Base-by-base conservation (phyloP, 2,888 invertebrate species). In the Alcis repandata region DNA sequence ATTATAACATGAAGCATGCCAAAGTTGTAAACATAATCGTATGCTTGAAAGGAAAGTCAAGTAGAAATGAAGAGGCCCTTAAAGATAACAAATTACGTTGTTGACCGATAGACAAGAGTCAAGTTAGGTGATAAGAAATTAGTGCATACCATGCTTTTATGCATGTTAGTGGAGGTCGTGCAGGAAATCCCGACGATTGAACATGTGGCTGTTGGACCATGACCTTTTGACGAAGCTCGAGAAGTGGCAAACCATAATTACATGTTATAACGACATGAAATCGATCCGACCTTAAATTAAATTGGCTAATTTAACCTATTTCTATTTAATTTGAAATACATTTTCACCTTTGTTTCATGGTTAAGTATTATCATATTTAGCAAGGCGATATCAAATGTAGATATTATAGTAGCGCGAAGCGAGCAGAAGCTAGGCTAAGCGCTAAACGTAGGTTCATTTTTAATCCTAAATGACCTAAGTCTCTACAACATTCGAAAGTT, bases 141-240 rank as follows among this genome's bases (percentile, higher is more conserved):
- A 75, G 59, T 59, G 11, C 67, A 69, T 68, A 48, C 64, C 70
- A 65, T 70, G 67, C 70, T 38, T 61, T 46, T 51, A 45, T 59
- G 48, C 56, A 49, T 45, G 19, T 59, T 49, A 59, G 43, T 51
- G 45, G 8, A 13, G 15, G 10, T n/a, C 49, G 48, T 43, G 58
- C 36, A 41, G 53, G 22, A 32, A 15, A 33, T 11, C 27, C 43
- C 9, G 13, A 53, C 46, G 15, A 48, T 20, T 20, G 2, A 20
- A 53, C 11, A 52, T 63, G 62, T 32, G 38, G 45, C 46, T n/a
- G 15, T 38, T 20, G 15, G 2, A 38, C 40, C 51, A 49, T 33
- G 46, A 9, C 46, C 27, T 48, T 48, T 46, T 22, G 2, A 11
- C 17, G 17, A 19, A 17, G 10, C 8, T 43, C 17, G 41, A 3